Percentiles rank a stretch among this genome's conserved stretches.
These are phyloP conservation scores for Ephydatia muelleri DNA, from an alignment of 37 sponge, comb jelly and placozoan species.

Conservation along the genomic window DNA sequence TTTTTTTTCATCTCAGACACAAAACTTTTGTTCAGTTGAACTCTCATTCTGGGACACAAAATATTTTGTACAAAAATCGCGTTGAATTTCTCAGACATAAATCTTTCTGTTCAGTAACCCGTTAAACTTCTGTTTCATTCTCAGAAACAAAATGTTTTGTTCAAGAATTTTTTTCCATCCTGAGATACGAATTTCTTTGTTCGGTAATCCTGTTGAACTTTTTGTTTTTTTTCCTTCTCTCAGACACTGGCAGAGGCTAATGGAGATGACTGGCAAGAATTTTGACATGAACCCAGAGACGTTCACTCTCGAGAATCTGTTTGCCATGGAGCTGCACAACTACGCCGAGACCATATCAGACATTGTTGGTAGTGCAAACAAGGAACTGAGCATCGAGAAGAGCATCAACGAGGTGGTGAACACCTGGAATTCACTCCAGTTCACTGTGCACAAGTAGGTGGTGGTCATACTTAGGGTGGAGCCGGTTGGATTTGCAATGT, in stretches of 20 bases:
- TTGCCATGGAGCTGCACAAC: constrained; percentile 99
- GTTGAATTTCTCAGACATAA: too few species aligned
- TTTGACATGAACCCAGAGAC: constrained; percentile 99
- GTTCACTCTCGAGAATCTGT: constrained; percentile 96
- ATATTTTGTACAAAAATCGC: too few species aligned
- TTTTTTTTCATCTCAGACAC: constrained; percentile 51
- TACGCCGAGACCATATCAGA: constrained; percentile 96
- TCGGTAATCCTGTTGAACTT: too few species aligned
- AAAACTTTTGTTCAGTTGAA: too few species aligned
- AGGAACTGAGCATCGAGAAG: constrained; percentile 98
- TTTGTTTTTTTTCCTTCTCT: not conserved
- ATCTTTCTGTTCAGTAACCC: too few species aligned
- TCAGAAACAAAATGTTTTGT: too few species aligned
- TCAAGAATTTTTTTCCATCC: too few species aligned
- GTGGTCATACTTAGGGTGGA: not conserved
- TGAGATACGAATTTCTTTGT: too few species aligned
- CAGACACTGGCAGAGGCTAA: constrained; percentile 98
- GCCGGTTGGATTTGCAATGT: not conserved
- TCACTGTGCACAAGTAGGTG: constrained; percentile 83
- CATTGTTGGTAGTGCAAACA: constrained; percentile 95
- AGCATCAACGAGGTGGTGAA: constrained; percentile 92
- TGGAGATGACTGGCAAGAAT: constrained; percentile 94
- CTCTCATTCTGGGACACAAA: too few species aligned
- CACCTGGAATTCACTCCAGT: constrained; percentile 86
- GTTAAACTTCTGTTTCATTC: too few species aligned